Evolutionary conservation across 2,113 vertebrate genomes (phyloP).

Genomic region (Entelurus aequoreus): DNA sequence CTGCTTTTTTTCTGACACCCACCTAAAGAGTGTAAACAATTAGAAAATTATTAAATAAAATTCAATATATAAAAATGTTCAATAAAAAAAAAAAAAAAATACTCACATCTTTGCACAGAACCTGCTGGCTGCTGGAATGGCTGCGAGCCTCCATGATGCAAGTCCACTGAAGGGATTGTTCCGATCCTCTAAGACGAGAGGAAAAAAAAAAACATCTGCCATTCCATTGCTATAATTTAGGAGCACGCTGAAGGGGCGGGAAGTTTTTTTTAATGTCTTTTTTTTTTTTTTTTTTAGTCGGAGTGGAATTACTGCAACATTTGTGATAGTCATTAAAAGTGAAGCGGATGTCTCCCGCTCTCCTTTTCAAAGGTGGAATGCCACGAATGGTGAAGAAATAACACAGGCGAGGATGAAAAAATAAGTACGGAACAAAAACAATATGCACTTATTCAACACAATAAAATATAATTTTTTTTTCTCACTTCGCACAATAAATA

Average conservation of each 20-base stretch:
- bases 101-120: conserved; percentile 78
- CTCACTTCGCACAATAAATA: conserved; percentile 16
- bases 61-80: not conserved
- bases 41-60: not conserved
- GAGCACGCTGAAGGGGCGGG: conserved; percentile 66
- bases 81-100: not conserved
- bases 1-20: not conserved
- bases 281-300: conserved; percentile 34
- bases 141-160: conserved; percentile 66
- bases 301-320: conserved; percentile 68
- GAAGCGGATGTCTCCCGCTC: conserved; percentile 59
- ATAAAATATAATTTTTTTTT: not conserved
- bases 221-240: conserved; percentile 64
- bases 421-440: not conserved
- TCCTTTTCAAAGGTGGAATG: conserved; percentile 46
- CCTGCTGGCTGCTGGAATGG: conserved; percentile 67
- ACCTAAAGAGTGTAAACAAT: not conserved
- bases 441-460: not conserved
- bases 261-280: conserved; percentile 27
- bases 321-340: conserved; percentile 60
- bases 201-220: conserved; percentile 48
- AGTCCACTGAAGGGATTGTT: conserved; percentile 47
- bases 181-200: conserved; percentile 40
- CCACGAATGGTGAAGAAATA: conserved; percentile 38
- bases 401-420: conserved; percentile 19